phyloP scores from a whole-genome alignment of 1,140 invertebrate genomes.

The Stratiolaelaps scimitus region DNA sequence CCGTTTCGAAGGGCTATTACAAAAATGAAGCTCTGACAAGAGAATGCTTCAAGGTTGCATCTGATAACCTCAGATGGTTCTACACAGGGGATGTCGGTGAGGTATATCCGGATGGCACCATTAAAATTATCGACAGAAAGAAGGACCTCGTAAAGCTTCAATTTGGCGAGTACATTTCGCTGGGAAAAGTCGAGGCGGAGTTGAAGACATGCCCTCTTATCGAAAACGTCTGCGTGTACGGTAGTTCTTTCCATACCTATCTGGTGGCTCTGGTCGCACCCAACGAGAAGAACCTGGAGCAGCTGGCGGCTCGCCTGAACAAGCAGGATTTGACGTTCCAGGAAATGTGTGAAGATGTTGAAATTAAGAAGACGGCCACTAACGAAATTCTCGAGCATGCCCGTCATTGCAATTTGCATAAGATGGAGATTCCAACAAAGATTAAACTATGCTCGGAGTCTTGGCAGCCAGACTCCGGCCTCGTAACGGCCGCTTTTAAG shows the following conservation, averaged over 20 bases:
- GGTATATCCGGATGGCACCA: slow-evolving; percentile 73
- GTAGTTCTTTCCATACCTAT: slow-evolving; percentile 50
- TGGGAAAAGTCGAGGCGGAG: slow-evolving; percentile 41
- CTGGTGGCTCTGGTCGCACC: slow-evolving; percentile 84
- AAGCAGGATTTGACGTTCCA: slow-evolving; percentile 53
- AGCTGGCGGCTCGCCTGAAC: slow-evolving; percentile 53
- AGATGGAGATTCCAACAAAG: slow-evolving; percentile 81
- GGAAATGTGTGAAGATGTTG: slow-evolving; percentile 56
- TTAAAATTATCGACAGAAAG: slow-evolving; percentile 82
- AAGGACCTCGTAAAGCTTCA: slow-evolving; percentile 47
- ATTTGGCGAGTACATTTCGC: slow-evolving; percentile 45
- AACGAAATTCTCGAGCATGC: slow-evolving; percentile 48
- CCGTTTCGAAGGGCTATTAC: slow-evolving; percentile 85
- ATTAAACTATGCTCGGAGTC: slow-evolving; percentile 73
- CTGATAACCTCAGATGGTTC: slow-evolving; percentile 73
- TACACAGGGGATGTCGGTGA: slow-evolving; percentile 92
- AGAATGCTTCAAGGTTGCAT: slow-evolving; percentile 70
- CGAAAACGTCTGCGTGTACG: slow-evolving; percentile 53
- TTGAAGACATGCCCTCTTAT: slow-evolving; percentile 44
- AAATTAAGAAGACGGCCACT: slow-evolving; percentile 62
- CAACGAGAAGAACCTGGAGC: slow-evolving; percentile 52
- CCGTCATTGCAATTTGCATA: slow-evolving; percentile 44
- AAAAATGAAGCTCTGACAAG: slow-evolving; percentile 73
- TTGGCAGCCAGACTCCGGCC: slow-evolving; percentile 89
- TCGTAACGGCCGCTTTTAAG: slow-evolving; percentile 94